Evolutionary conservation across 1,140 invertebrate genomes (phyloP).

Genomic region (Anoplophora glabripennis): DNA sequence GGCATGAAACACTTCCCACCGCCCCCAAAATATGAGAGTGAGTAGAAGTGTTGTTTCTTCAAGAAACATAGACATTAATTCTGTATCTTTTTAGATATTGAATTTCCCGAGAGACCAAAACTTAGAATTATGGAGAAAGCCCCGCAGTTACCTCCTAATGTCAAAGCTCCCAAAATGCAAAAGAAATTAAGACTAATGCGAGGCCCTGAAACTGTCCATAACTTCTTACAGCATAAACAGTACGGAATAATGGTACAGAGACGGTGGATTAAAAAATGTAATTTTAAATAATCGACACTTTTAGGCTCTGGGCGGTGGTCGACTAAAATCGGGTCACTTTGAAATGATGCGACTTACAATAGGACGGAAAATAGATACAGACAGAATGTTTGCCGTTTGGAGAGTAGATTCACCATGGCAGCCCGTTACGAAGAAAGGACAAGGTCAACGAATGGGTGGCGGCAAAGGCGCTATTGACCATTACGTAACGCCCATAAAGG

Average conservation of each 20-base stretch:
- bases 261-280: not conserved
- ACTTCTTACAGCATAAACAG: conserved; percentile 80
- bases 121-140: conserved; percentile 67
- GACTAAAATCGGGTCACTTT: conserved; percentile 76
- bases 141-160: conserved; percentile 62
- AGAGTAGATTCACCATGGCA: conserved; percentile 94
- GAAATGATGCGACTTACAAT: conserved; percentile 83
- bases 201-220: conserved; percentile 85
- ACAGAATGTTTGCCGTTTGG: conserved; percentile 92
- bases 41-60: conserved; percentile 24
- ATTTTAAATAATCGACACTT: conserved; percentile 19
- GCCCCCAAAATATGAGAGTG: conserved; percentile 61
- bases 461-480: conserved; percentile 95
- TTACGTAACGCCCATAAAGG: conserved; percentile 91
- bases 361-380: conserved; percentile 71
- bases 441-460: conserved; percentile 90
- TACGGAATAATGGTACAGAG: conserved; percentile 80
- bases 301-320: conserved; percentile 80
- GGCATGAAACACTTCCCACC: conserved; percentile 63
- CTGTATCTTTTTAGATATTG: conserved; percentile 59
- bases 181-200: conserved; percentile 79
- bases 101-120: conserved; percentile 69
- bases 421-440: conserved; percentile 85
- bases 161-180: conserved; percentile 78
- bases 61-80: not conserved